These are phyloP conservation scores for Chascanopsetta lugubris DNA, from an alignment of 2,113 vertebrate species.

Conservation along the genomic window DNA sequence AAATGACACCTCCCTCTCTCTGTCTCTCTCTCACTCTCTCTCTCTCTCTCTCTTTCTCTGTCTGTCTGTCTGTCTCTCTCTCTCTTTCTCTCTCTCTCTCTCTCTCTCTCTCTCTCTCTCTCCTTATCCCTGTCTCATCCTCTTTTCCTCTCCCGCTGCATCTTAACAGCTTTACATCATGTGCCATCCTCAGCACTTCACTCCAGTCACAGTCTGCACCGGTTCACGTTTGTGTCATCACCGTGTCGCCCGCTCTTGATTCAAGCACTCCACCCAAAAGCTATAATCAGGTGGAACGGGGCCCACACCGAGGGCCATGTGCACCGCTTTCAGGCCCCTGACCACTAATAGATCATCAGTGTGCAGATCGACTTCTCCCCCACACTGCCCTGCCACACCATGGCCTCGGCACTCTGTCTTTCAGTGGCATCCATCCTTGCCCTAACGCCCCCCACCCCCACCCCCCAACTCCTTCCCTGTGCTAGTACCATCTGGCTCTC, in stretches of 20 bases:
- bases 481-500: conserved; percentile 77
- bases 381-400: conserved; percentile 45
- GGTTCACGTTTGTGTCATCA: not conserved
- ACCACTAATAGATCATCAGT: conserved; percentile 68
- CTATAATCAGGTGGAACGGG: conserved; percentile 31
- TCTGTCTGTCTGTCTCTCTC: conserved; percentile 7
- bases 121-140: conserved; percentile 8
- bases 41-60: conserved; percentile 27
- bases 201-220: not conserved
- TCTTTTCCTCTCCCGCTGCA: conserved; percentile 18
- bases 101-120: conserved; percentile 28
- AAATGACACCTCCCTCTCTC: conserved; percentile 54
- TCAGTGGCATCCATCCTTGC: conserved; percentile 54
- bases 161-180: conserved; percentile 31
- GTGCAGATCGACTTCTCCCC: conserved; percentile 57
- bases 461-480: conserved; percentile 58
- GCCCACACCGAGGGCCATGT: conserved; percentile 34
- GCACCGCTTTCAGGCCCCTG: conserved; percentile 53
- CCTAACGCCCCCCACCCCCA: too few species aligned
- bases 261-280: conserved; percentile 12
- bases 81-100: conserved; percentile 18
- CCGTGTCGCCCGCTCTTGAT: conserved; percentile 18
- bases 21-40: too few species aligned
- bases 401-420: conserved; percentile 46
- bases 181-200: conserved; percentile 26